Conservation (phyloP, 2,888 invertebrate species). For the Idaea aversata region DNA sequence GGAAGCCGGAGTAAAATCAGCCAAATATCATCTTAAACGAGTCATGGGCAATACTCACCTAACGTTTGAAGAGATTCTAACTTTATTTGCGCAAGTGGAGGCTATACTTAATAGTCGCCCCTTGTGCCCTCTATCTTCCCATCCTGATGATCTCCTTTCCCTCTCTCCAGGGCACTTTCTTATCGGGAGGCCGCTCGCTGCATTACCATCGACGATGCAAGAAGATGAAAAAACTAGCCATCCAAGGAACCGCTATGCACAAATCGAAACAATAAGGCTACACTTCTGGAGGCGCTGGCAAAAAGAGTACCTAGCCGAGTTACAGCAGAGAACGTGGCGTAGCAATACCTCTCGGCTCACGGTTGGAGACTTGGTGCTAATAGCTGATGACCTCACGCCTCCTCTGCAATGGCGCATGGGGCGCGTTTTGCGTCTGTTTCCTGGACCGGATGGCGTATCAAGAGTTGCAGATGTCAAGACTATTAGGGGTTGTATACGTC, state of each 20-base stretch:
- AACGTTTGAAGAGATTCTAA: constrained; percentile 16
- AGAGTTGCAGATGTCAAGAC: constrained; percentile 46
- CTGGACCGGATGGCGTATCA: constrained; percentile 41
- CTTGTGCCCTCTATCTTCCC: constrained; percentile 26
- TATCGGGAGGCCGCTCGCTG: constrained; percentile 22
- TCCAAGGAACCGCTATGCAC: constrained; percentile 2
- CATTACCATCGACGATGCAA: constrained; percentile 11
- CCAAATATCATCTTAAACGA: constrained; percentile 17
- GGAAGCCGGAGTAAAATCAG: constrained; percentile 25
- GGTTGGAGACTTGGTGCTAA: constrained; percentile 3
- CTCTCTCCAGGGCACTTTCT: constrained; percentile 29
- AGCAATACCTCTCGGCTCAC: neutral
- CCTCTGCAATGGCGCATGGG: constrained; percentile 35
- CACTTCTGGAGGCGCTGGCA: constrained; percentile 20
- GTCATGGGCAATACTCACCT: neutral
- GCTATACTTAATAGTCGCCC: constrained; percentile 30
- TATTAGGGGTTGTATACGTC: constrained; percentile 37
- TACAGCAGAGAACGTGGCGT: constrained; percentile 13
- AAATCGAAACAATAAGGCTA: constrained; percentile 17
- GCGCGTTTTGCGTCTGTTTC: constrained; percentile 41
- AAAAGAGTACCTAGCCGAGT: constrained; percentile 13
- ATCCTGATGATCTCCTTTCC: constrained; percentile 23
- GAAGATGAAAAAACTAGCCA: too few species aligned
- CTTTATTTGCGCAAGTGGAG: constrained; percentile 25
- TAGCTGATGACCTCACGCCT: neutral